phyloP scores from a whole-genome alignment of 2,888 invertebrate genomes.

The Chironomus riparius region DNA sequence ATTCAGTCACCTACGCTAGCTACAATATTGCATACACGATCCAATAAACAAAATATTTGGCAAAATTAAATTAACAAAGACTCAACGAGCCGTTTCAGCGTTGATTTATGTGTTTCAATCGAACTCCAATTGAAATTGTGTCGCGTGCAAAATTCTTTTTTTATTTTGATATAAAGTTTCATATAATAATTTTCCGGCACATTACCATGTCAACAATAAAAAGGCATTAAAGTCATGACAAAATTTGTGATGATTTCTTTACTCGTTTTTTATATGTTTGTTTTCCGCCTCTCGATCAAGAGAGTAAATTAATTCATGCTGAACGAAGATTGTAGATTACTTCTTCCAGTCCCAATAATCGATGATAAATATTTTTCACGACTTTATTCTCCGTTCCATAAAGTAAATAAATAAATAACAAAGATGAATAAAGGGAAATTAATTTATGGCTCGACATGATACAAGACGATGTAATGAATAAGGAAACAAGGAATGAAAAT shows the following conservation, averaged over 20 bases:
- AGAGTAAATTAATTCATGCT: not conserved
- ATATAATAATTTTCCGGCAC: too few species aligned
- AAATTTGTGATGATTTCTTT: too few species aligned
- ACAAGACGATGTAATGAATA: slow-evolving; percentile 1
- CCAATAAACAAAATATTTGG: too few species aligned
- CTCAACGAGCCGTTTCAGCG: too few species aligned
- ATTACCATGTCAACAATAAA: too few species aligned
- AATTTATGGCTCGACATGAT: slow-evolving; percentile 6
- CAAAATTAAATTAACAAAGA: too few species aligned
- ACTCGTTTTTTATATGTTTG: not conserved
- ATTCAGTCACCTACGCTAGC: too few species aligned
- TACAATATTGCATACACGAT: too few species aligned
- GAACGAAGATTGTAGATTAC: not conserved
- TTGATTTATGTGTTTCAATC: too few species aligned
- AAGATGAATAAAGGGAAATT: not conserved
- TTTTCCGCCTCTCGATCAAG: not conserved
- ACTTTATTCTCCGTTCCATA: not conserved
- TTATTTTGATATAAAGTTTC: too few species aligned
- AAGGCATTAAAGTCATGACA: too few species aligned
- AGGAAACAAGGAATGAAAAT: not conserved
- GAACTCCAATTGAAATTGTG: not conserved
- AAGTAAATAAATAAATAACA: not conserved
- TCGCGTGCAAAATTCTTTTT: not conserved
- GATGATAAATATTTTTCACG: not conserved
- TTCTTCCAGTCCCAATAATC: not conserved